Percentiles rank a stretch among this genome's conserved stretches.
These are phyloP conservation scores for Drosophila sp. DNA, from an alignment of 1,140 invertebrate species.

Conservation along the genomic window DNA sequence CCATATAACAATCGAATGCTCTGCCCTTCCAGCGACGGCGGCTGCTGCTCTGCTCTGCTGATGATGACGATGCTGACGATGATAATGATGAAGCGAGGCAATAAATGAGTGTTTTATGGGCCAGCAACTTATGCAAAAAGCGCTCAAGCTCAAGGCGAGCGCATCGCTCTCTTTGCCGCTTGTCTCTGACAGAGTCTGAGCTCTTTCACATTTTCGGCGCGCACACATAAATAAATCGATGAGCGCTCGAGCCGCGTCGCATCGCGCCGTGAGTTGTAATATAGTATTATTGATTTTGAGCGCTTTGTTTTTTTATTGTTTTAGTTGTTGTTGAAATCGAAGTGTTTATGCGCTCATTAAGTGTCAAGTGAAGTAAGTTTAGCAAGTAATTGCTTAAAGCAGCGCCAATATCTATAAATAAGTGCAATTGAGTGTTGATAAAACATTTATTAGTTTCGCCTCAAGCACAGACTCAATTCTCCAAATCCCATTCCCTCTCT, in stretches of 20 bases:
- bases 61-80: constrained; percentile 23
- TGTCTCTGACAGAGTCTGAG: constrained; percentile 48
- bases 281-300: constrained; percentile 62
- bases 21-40: constrained; percentile 42
- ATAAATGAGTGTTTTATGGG: constrained; percentile 62
- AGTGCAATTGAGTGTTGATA: constrained; percentile 39
- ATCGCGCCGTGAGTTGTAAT: constrained; percentile 30
- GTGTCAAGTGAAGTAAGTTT: constrained; percentile 40
- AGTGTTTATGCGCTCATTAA: constrained; percentile 42
- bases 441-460: constrained; percentile 17
- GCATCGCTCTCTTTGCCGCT: constrained; percentile 22
- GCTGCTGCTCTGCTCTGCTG: constrained; percentile 9
- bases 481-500: background rate
- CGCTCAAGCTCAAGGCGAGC: constrained; percentile 42
- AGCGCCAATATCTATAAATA: constrained; percentile 40
- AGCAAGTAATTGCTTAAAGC: constrained; percentile 23
- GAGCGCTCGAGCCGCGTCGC: constrained; percentile 62
- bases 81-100: constrained; percentile 45
- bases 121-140: constrained; percentile 50
- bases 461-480: constrained; percentile 8
- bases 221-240: constrained; percentile 78
- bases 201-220: constrained; percentile 54
- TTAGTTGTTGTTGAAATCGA: constrained; percentile 5
- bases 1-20: constrained; percentile 70
- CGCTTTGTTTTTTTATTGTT: constrained; percentile 7